A percentile compares a stretch with the other conserved stretches of the same genome.
Conservation (phyloP, 2,113 vertebrate species). For the Misgurnus mizolepis region DNA sequence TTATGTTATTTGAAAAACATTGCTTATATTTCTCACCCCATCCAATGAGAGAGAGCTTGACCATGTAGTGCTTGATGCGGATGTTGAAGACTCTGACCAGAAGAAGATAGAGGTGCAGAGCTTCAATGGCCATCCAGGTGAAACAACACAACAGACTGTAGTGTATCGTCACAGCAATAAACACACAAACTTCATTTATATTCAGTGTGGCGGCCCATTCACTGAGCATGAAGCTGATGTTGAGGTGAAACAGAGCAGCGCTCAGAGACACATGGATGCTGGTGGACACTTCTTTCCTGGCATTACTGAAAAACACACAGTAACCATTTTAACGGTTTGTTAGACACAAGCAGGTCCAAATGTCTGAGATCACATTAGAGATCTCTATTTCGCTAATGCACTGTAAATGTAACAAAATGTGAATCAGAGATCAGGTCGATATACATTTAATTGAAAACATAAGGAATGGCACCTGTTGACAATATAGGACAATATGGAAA, state of each 20-base stretch:
- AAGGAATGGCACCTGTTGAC: slow-evolving; percentile 53
- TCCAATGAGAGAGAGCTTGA: slow-evolving; percentile 66
- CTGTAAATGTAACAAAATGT: too few relatives aligned
- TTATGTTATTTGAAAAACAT: background rate
- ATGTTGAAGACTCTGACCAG: slow-evolving; percentile 55
- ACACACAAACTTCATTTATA: slow-evolving; percentile 55
- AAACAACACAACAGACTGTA: slow-evolving; percentile 70
- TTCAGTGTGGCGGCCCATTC: slow-evolving; percentile 62
- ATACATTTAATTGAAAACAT: background rate
- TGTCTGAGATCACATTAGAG: too few relatives aligned
- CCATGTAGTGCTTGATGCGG: slow-evolving; percentile 65
- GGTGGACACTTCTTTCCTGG: slow-evolving; percentile 52
- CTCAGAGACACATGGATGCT: slow-evolving; percentile 70
- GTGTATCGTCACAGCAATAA: slow-evolving; percentile 64
- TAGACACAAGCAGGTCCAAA: too few relatives aligned
- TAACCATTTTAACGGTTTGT: too few relatives aligned
- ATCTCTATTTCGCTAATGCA: too few relatives aligned
- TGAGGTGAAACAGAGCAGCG: slow-evolving; percentile 68
- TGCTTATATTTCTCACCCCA: slow-evolving; percentile 68
- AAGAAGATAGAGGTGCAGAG: slow-evolving; percentile 70
- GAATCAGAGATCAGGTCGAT: too few relatives aligned
- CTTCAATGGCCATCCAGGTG: slow-evolving; percentile 75
- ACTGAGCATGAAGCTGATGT: slow-evolving; percentile 66
- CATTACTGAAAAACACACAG: slow-evolving; percentile 52
- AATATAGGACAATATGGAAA: slow-evolving; percentile 59